These are phyloP conservation scores for Sycobia sp. DNA, from an alignment of 1,140 invertebrate species.

Conservation along the genomic window DNA sequence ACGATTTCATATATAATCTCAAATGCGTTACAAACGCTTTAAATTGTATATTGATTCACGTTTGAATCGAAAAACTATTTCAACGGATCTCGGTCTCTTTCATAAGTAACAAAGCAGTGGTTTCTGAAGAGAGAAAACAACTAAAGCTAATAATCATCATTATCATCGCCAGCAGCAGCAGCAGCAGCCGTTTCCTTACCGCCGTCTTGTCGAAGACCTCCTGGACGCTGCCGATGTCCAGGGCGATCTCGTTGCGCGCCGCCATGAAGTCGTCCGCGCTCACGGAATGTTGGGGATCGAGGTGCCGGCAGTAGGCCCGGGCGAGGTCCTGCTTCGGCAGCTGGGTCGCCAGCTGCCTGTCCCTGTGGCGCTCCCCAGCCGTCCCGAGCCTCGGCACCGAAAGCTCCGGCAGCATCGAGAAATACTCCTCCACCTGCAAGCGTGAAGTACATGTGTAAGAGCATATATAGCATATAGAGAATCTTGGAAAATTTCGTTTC, in stretches of 20 bases:
- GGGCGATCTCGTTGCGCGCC: slow-evolving; percentile 89
- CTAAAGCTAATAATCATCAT: too few relatives aligned
- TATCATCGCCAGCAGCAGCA: too few relatives aligned
- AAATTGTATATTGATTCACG: neutral
- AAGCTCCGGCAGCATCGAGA: slow-evolving; percentile 75
- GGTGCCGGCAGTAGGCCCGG: slow-evolving; percentile 84
- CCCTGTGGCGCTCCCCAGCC: slow-evolving; percentile 77
- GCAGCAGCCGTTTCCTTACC: slow-evolving; percentile 62
- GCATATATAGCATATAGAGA: too few relatives aligned
- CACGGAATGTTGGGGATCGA: slow-evolving; percentile 75
- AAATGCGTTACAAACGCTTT: neutral
- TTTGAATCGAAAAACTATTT: too few relatives aligned
- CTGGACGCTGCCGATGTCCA: slow-evolving; percentile 87
- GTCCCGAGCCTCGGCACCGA: slow-evolving; percentile 78
- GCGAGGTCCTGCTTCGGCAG: slow-evolving; percentile 94
- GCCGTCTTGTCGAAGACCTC: slow-evolving; percentile 58
- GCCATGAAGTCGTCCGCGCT: slow-evolving; percentile 87
- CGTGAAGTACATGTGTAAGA: neutral
- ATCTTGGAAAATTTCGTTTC: too few relatives aligned
- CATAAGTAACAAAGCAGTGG: too few relatives aligned
- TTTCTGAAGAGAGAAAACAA: too few relatives aligned
- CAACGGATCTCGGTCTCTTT: too few relatives aligned
- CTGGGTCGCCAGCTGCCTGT: slow-evolving; percentile 85
- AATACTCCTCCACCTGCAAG: slow-evolving; percentile 68
- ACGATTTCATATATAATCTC: neutral